These are phyloP conservation scores for Amniataba percoides DNA, from an alignment of 2,797 vertebrate genomes.

Conservation along the genomic window DNA sequence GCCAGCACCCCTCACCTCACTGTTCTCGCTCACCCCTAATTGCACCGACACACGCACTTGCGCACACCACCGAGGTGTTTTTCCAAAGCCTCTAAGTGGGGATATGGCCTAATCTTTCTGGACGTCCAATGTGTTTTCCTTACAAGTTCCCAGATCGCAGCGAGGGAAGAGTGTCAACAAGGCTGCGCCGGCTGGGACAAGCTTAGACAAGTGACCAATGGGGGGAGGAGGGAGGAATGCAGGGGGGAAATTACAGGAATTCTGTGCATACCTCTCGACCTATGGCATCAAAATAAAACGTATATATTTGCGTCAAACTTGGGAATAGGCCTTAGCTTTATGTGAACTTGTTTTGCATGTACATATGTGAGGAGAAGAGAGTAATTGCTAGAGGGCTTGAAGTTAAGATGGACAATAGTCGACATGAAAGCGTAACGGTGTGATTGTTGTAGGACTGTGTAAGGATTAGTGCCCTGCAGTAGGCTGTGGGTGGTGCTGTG, in stretches of 20 bases:
- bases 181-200: conserved; percentile 71
- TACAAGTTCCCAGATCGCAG: conserved; percentile 75
- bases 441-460: conserved; percentile 20
- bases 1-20: conserved; percentile 12
- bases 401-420: conserved; percentile 7
- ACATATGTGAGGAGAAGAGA: neutral
- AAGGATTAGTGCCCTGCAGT: conserved; percentile 23
- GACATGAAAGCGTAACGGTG: conserved; percentile 1
- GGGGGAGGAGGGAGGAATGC: conserved; percentile 73
- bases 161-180: conserved; percentile 74
- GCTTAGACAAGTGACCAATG: conserved; percentile 81
- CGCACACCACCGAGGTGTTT: conserved; percentile 41
- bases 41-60: conserved; percentile 32
- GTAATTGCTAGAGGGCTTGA: neutral
- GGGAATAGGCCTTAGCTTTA: neutral
- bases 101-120: conserved; percentile 73
- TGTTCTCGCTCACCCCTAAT: conserved; percentile 32
- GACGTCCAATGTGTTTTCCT: conserved; percentile 66
- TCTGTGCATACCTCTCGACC: conserved; percentile 75
- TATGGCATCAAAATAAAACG: conserved; percentile 61
- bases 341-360: neutral
- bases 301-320: conserved; percentile 20
- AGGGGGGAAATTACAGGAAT: conserved; percentile 78
- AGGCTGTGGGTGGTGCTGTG: conserved; percentile 21
- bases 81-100: conserved; percentile 63